Evolutionary conservation across 2,797 vertebrate species (phyloP).

Genomic region (Gymnopithys bicolor): DNA sequence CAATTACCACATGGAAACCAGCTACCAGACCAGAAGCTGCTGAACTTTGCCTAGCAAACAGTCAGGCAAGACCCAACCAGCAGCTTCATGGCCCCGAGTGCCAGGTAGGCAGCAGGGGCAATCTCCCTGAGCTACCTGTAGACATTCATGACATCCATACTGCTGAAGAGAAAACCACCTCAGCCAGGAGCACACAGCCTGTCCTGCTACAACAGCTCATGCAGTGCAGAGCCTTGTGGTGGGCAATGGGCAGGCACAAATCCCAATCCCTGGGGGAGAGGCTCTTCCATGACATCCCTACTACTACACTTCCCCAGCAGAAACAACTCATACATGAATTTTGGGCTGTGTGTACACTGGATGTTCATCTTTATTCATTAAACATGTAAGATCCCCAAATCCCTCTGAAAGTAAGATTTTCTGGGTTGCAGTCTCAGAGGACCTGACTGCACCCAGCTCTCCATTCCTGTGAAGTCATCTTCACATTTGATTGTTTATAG

Average conservation of each 20-base stretch:
- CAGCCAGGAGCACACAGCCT: neutral
- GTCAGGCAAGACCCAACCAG: neutral
- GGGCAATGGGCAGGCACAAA: neutral
- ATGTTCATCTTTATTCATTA: neutral
- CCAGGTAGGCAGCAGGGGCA: rapidly evolving
- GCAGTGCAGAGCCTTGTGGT: rapidly evolving
- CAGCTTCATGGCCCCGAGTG: rapidly evolving
- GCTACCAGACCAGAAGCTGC: neutral
- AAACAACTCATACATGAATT: neutral
- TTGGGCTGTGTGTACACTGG: neutral
- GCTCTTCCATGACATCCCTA: neutral
- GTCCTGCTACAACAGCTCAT: rapidly evolving
- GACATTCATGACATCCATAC: rapidly evolving
- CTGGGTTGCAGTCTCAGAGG: neutral
- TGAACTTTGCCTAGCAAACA: neutral
- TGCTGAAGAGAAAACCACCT: rapidly evolving
- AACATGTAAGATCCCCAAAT: neutral
- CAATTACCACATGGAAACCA: neutral
- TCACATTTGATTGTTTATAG: neutral
- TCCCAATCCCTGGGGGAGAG: neutral
- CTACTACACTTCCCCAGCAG: neutral
- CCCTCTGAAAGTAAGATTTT: neutral
- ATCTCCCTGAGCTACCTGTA: neutral
- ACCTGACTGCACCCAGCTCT: neutral
- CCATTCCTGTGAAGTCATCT: neutral